Evolutionary conservation across 2,888 invertebrate species (phyloP), one percentile per base, ranked within the genome.

Genomic region (Polydesmus complanatus): DNA sequence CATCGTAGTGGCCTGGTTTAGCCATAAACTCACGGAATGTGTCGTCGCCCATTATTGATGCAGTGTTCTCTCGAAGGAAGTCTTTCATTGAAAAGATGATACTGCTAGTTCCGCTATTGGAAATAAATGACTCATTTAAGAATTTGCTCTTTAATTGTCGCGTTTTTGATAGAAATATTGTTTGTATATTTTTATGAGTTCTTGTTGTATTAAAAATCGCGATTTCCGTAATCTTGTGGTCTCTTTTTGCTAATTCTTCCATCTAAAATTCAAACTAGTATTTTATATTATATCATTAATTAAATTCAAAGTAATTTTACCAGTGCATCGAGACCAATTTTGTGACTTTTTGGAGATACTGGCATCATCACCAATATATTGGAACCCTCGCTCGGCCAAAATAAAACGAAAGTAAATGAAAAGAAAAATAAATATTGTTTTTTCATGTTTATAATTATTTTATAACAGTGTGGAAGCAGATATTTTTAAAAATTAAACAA

Each of bases 291-390:
- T n/a, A n/a, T n/a, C n/a, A n/a, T n/a, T n/a, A n/a, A n/a, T n/a
- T n/a, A n/a, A n/a, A n/a, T n/a, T n/a, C n/a, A n/a, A n/a, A n/a
- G n/a, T n/a, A n/a, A n/a, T n/a, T n/a, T n/a, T n/a, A n/a, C n/a
- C n/a, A 56, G n/a, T 21, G 60, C 23, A 25, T 56, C 56, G 18
- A 56, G 11, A 1, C 22, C 22, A 23, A 19, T 21, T 27, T 60
- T 60, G 56, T 60, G 60, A 56, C 60, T 60, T 37, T 54, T 60
- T 18, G 60, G 8, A 25, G 49, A 14, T n/a, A 60, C 23, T 14
- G 56, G 25, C 21, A 25, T 2, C 21, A 55, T 11, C 3, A 56
- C n/a, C 25, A 60, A 48, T 1, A 60, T 54, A 8, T 60, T 60
- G 56, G 48, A 54, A 14, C 8, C 37, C 5, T 37, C 14, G 37